These are phyloP conservation scores for Xiphorhynchus elegans DNA, from an alignment of 2,113 vertebrate genomes.

Conservation along the genomic window DNA sequence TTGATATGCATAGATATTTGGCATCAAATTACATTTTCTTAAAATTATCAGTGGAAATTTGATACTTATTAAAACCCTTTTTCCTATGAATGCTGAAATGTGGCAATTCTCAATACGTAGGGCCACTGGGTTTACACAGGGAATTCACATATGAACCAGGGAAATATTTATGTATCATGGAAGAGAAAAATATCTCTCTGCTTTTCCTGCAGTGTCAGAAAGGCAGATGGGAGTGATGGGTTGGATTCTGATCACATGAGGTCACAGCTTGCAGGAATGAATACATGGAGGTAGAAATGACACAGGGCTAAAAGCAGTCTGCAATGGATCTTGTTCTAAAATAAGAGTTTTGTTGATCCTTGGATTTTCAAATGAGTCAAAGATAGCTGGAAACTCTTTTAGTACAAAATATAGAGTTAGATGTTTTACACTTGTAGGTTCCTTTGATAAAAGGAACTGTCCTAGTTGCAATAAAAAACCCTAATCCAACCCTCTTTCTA, in stretches of 20 bases:
- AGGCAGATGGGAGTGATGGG: not conserved
- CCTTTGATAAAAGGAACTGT: not conserved
- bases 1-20: constrained; percentile 26
- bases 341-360: not conserved
- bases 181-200: constrained; percentile 42
- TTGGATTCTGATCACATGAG: not conserved
- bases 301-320: not conserved
- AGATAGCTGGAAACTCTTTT: not conserved
- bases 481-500: not conserved
- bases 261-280: not conserved
- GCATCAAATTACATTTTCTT: constrained; percentile 61
- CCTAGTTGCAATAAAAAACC: not conserved
- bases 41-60: constrained; percentile 58
- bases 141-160: constrained; percentile 39
- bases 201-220: constrained; percentile 26
- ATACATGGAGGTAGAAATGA: not conserved
- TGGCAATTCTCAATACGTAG: constrained; percentile 34
- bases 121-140: constrained; percentile 22
- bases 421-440: not conserved
- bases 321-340: not conserved
- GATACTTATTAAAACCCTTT: constrained; percentile 47
- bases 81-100: constrained; percentile 1
- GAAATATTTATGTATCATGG: constrained; percentile 48
- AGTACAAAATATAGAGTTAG: not conserved
- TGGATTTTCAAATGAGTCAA: not conserved